Conservation (phyloP, 2,888 invertebrate genomes). For the Polydrusus tereticollis region DNA sequence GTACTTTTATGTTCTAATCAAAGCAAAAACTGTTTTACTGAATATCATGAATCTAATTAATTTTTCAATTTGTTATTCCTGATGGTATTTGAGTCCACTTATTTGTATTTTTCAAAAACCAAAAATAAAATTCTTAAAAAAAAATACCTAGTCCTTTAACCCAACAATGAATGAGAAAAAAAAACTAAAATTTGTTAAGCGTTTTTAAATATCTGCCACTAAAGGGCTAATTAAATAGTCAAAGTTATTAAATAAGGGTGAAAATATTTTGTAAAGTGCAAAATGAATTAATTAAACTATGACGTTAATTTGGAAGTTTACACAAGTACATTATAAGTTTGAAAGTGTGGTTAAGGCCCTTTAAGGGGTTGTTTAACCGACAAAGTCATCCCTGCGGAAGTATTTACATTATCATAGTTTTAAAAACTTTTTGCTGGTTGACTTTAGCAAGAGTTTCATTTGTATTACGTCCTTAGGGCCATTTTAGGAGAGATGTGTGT, state of each 20-base stretch:
- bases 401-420: conserved; percentile 20
- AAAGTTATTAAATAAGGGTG: background rate
- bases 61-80: too few species aligned
- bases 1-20: background rate
- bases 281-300: conserved; percentile 32
- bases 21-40: background rate
- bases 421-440: background rate
- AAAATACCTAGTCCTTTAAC: too few species aligned
- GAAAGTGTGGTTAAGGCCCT: conserved; percentile 15
- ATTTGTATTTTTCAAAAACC: too few species aligned
- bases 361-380: conserved; percentile 18
- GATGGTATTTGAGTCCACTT: too few species aligned
- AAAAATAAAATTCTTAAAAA: too few species aligned
- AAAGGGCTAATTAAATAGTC: too few species aligned
- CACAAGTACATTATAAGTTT: conserved; percentile 27
- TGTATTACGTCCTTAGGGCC: too few species aligned
- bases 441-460: too few species aligned
- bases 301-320: conserved; percentile 21
- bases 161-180: too few species aligned
- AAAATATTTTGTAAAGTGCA: background rate
- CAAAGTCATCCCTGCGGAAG: conserved; percentile 14
- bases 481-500: too few species aligned
- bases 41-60: background rate
- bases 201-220: too few species aligned
- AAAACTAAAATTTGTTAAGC: too few species aligned